These are phyloP conservation scores for Microctenopoma stevenorrisi DNA, from an alignment of 2,797 vertebrate genomes.

Conservation along the genomic window DNA sequence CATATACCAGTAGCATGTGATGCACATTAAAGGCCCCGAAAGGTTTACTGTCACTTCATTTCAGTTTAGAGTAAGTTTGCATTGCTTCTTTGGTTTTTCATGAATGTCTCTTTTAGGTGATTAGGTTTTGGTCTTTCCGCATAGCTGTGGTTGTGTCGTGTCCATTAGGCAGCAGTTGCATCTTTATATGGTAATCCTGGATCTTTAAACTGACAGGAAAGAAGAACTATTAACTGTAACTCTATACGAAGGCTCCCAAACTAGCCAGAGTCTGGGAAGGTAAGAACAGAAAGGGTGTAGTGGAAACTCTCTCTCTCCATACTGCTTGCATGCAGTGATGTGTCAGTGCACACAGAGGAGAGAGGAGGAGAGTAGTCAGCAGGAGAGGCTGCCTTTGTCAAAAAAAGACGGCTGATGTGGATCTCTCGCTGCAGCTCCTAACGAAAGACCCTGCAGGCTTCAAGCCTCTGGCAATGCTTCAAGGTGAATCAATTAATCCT, in stretches of 20 bases:
- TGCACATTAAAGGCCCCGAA: too few species aligned
- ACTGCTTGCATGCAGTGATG: slow-evolving; percentile 18
- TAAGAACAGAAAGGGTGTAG: not conserved
- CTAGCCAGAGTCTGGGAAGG: not conserved
- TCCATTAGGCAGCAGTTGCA: too few species aligned
- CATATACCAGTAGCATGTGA: not conserved
- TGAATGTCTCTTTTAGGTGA: too few species aligned
- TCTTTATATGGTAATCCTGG: too few species aligned
- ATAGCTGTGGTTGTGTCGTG: too few species aligned
- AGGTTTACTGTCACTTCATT: too few species aligned
- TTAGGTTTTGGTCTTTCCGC: too few species aligned
- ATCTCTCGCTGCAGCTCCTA: slow-evolving; percentile 50
- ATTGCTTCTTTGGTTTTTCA: too few species aligned
- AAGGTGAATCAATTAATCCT: slow-evolving; percentile 59
- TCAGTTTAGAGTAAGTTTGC: too few species aligned
- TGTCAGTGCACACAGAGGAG: slow-evolving; percentile 11
- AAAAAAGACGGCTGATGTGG: slow-evolving; percentile 52
- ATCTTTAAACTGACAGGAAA: too few species aligned
- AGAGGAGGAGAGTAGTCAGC: slow-evolving; percentile 41
- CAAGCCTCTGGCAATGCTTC: slow-evolving; percentile 49
- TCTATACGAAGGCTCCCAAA: not conserved
- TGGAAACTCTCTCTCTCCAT: slow-evolving; percentile 12
- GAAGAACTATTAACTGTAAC: too few species aligned
- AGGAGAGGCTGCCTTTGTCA: slow-evolving; percentile 48
- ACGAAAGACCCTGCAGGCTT: slow-evolving; percentile 60